Evolutionary conservation across 2,888 invertebrate genomes (phyloP).

Genomic region (Ephialtes manifestator): DNA sequence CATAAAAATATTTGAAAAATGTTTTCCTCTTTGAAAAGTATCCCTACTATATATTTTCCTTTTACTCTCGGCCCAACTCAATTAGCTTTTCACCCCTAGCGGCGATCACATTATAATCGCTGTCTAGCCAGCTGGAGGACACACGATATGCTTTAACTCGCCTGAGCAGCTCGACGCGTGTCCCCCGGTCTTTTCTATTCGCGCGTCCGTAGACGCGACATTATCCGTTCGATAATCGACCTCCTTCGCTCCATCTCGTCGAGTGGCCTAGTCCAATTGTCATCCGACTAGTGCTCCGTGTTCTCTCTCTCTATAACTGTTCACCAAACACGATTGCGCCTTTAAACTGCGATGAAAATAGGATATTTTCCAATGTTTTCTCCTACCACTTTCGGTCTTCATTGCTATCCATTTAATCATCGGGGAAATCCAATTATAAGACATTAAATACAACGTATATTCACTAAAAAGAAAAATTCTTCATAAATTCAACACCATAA

Average conservation of each 20-base stretch:
- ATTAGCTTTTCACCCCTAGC: constrained; percentile 22
- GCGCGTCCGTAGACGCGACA: constrained; percentile 41
- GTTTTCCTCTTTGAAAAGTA: no score
- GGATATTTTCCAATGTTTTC: background rate
- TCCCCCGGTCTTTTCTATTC: constrained; percentile 53
- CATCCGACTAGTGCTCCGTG: background rate
- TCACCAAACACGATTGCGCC: background rate
- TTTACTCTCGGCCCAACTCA: constrained; percentile 13
- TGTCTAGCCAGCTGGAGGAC: constrained; percentile 40
- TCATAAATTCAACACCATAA: no score
- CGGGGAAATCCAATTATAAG: background rate
- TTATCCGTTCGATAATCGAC: constrained; percentile 68
- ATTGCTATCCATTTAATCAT: background rate
- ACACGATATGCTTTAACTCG: constrained; percentile 60
- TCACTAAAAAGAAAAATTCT: no score
- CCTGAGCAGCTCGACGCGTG: constrained; percentile 54
- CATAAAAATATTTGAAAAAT: no score
- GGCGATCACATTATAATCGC: constrained; percentile 39
- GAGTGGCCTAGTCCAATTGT: constrained; percentile 61
- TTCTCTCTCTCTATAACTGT: background rate
- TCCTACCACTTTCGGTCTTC: background rate
- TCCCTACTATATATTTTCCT: background rate
- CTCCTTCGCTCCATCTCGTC: constrained; percentile 68
- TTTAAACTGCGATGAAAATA: background rate
- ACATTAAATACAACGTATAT: no score